Percentiles rank a stretch among this genome's conserved stretches.
Evolutionary conservation across 2,888 invertebrate species (phyloP).

Genomic region (Trachelus stipa): DNA sequence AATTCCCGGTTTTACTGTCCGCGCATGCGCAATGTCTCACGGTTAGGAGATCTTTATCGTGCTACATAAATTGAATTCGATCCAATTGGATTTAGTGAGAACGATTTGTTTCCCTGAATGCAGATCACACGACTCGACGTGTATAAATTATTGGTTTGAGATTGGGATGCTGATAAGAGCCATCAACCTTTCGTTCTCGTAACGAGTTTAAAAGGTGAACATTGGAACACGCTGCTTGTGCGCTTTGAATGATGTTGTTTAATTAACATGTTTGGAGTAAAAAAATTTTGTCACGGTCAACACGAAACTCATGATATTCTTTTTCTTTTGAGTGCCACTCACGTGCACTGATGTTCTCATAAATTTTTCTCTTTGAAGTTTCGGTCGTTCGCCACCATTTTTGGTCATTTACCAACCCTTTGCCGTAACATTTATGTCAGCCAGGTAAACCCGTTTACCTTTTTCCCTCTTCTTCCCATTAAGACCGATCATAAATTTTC

Average conservation of each 20-base stretch:
- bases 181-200: not conserved
- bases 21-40: not conserved
- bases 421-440: not conserved
- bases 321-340: not conserved
- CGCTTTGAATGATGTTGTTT: not conserved
- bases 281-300: not conserved
- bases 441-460: not conserved
- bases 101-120: conserved; percentile 21
- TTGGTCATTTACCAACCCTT: conserved; percentile 5
- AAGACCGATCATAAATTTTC: not conserved
- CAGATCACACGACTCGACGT: conserved; percentile 14
- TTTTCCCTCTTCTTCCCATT: not conserved
- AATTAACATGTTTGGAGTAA: conserved; percentile 21
- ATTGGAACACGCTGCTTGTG: not conserved
- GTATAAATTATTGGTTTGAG: conserved; percentile 15
- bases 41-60: conserved; percentile 3
- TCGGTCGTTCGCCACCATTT: conserved; percentile 3
- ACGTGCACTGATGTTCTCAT: not conserved
- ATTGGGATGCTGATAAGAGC: conserved; percentile 14
- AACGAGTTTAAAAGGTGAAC: not conserved
- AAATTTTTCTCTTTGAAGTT: not conserved
- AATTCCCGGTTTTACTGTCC: not conserved
- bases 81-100: conserved; percentile 19
- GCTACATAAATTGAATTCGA: conserved; percentile 10
- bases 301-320: not conserved